Evolutionary conservation across 2,113 vertebrate species (phyloP).

Genomic region (Python bivittatus): DNA sequence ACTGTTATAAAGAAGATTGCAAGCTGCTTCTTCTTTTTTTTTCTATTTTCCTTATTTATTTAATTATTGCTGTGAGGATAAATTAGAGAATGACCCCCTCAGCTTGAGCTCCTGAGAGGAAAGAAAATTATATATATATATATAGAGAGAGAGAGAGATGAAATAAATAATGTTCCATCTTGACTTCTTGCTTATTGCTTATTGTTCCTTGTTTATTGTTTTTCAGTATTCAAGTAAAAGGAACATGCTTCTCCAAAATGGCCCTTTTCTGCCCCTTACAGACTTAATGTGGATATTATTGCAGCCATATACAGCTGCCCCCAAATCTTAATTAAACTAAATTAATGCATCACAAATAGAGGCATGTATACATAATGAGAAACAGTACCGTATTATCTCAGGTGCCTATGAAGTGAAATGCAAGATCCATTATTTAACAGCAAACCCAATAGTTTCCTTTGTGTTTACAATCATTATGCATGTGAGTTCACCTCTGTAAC

Average conservation of each 20-base stretch:
- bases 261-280: conserved; percentile 8
- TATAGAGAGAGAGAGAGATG: not conserved
- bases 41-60: not conserved
- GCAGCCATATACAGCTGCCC: not conserved
- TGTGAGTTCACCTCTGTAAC: conserved; percentile 17
- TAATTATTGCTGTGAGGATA: not conserved
- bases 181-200: not conserved
- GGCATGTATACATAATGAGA: not conserved
- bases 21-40: not conserved
- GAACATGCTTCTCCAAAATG: not conserved
- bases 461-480: conserved; percentile 19
- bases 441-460: conserved; percentile 6
- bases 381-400: not conserved
- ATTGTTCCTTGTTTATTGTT: not conserved
- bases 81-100: not conserved
- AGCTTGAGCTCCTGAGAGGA: not conserved
- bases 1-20: not conserved
- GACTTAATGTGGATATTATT: not conserved
- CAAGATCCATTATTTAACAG: conserved; percentile 17
- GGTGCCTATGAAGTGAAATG: not conserved
- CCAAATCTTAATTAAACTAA: conserved; percentile 14
- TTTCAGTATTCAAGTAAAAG: not conserved
- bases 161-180: not conserved
- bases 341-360: not conserved
- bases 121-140: not conserved